Evolutionary conservation across 2,113 vertebrate genomes (phyloP).

Genomic region (Bufo gargarizans): DNA sequence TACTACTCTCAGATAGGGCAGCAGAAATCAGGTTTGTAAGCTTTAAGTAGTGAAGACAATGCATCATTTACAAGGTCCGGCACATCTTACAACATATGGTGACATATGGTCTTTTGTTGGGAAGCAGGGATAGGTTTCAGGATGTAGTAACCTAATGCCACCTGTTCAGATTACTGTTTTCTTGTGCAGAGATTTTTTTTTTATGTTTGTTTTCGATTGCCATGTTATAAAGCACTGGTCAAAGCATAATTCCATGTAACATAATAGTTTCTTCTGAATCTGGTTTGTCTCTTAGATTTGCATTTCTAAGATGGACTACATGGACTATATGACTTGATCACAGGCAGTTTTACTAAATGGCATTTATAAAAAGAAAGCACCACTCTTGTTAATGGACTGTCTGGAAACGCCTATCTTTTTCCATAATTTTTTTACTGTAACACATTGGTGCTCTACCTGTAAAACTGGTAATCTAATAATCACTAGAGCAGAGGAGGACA

Average conservation of each 20-base stretch:
- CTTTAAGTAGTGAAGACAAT: neutral
- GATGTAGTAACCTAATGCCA: neutral
- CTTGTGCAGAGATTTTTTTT: neutral
- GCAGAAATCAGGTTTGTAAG: too few species aligned
- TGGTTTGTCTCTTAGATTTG: neutral
- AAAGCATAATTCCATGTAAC: neutral
- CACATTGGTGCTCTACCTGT: neutral
- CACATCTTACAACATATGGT: neutral
- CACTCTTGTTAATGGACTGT: too few species aligned
- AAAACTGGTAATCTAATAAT: neutral
- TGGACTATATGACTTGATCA: too few species aligned
- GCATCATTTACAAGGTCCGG: neutral
- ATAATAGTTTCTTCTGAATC: neutral
- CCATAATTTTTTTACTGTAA: neutral
- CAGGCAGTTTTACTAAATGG: too few species aligned
- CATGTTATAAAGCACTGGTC: neutral
- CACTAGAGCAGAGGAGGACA: neutral
- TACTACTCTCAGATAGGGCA: too few species aligned
- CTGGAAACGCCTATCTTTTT: neutral
- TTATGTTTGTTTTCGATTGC: neutral
- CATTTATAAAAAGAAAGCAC: too few species aligned
- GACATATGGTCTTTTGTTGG: neutral
- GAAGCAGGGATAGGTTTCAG: neutral
- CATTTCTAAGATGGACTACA: neutral
- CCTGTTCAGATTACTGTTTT: constrained; percentile 9